Conservation (phyloP, 2,797 vertebrate genomes). For the Sciurus vulgaris region DNA sequence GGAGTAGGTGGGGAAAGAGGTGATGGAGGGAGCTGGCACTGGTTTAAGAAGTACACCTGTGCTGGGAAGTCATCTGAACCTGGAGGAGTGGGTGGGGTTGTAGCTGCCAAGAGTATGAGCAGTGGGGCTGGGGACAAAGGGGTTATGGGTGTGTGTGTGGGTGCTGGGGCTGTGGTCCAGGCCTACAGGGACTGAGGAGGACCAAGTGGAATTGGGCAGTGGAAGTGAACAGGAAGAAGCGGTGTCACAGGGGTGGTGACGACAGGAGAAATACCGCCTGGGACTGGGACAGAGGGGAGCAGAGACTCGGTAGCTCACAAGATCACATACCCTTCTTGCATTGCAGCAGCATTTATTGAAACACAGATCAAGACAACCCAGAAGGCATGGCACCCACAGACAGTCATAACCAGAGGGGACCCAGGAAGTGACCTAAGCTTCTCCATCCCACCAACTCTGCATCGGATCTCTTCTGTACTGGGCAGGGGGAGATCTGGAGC, state of each 20-base stretch:
- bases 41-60: not conserved
- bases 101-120: not conserved
- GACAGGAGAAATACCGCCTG: not conserved
- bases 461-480: not conserved
- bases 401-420: constrained; percentile 59
- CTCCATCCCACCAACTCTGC: constrained; percentile 26
- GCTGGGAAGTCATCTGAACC: not conserved
- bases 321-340: constrained; percentile 20
- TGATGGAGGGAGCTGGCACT: not conserved
- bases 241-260: not conserved
- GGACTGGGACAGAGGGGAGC: not conserved
- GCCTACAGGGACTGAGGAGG: not conserved
- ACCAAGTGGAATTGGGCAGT: not conserved
- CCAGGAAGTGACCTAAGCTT: constrained; percentile 62
- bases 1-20: not conserved
- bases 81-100: not conserved
- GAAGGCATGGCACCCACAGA: constrained; percentile 75
- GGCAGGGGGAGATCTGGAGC: constrained; percentile 10
- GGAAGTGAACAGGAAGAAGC: not conserved
- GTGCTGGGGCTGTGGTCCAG: not conserved
- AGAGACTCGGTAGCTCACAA: not conserved
- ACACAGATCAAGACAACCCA: constrained; percentile 67
- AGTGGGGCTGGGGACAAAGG: not conserved
- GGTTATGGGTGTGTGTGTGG: not conserved
- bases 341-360: constrained; percentile 84